Conservation (phyloP, 2,797 vertebrate species). For the Echiichthys vipera region DNA sequence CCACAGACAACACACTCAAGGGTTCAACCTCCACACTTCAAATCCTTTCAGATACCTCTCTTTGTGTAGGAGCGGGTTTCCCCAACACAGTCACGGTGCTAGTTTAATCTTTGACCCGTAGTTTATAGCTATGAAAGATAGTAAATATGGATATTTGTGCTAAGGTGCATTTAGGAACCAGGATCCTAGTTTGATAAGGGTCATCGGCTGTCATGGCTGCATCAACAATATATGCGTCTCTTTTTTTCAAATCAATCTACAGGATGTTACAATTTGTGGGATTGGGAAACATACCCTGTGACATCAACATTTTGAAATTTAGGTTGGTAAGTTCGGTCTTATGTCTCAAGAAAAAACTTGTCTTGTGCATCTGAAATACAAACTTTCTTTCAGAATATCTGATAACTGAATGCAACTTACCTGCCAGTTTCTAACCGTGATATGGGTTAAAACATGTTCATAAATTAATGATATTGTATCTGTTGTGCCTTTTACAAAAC, state of each 20-base stretch:
- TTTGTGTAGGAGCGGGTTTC: constrained; percentile 31
- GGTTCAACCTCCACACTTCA: constrained; percentile 81
- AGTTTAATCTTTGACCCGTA: constrained; percentile 33
- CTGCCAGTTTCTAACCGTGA: background rate
- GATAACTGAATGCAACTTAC: background rate
- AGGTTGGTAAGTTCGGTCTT: background rate
- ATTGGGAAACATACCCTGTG: background rate
- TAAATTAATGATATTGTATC: background rate
- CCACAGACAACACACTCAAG: constrained; percentile 87
- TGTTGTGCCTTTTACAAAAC: background rate
- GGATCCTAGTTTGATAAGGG: constrained; percentile 23
- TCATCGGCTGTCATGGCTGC: background rate
- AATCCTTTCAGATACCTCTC: constrained; percentile 68
- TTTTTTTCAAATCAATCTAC: background rate
- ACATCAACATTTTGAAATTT: background rate
- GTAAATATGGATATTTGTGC: constrained; percentile 33
- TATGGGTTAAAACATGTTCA: background rate
- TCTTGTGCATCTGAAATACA: constrained; percentile 1
- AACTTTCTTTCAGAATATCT: background rate
- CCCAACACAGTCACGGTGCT: constrained; percentile 35
- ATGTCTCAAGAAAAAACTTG: background rate
- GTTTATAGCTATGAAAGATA: constrained; percentile 17
- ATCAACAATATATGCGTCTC: background rate
- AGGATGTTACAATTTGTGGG: background rate
- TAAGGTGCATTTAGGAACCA: constrained; percentile 66